These are phyloP conservation scores for Mormyrus proboscirostris DNA, from an alignment of 2,797 vertebrate genomes.

Conservation along the genomic window DNA sequence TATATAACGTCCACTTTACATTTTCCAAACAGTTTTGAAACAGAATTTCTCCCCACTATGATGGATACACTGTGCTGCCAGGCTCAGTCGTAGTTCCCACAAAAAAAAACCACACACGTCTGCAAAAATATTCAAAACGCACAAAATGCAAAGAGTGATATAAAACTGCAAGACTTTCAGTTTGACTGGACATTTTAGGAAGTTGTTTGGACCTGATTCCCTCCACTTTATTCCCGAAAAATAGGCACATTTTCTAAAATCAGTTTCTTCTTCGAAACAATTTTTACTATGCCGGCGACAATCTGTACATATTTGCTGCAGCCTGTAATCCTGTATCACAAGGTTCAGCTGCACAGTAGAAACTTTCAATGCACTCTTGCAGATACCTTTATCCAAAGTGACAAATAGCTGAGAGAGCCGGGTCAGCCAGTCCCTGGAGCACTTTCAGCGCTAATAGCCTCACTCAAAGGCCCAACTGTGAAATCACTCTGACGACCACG, in stretches of 20 bases:
- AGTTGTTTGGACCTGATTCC: background rate
- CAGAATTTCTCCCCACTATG: background rate
- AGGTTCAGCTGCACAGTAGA: background rate
- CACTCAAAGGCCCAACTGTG: background rate
- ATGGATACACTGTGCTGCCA: background rate
- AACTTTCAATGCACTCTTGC: background rate
- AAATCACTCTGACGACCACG: background rate
- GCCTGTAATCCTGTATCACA: background rate
- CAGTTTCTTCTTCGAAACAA: background rate
- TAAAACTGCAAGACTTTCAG: background rate
- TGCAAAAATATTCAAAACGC: background rate
- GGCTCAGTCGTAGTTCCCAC: background rate
- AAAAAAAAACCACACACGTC: background rate
- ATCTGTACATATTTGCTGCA: background rate
- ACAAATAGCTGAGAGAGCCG: background rate
- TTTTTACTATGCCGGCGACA: background rate
- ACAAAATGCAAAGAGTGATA: background rate
- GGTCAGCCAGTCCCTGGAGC: background rate
- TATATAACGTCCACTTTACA: background rate
- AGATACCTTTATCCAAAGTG: background rate
- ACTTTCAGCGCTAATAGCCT: background rate
- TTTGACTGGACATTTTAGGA: background rate
- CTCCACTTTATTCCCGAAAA: background rate
- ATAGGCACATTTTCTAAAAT: background rate
- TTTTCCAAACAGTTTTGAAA: background rate